These are phyloP conservation scores for Sclerurus mexicanus DNA, from an alignment of 2,113 vertebrate species.

Conservation along the genomic window DNA sequence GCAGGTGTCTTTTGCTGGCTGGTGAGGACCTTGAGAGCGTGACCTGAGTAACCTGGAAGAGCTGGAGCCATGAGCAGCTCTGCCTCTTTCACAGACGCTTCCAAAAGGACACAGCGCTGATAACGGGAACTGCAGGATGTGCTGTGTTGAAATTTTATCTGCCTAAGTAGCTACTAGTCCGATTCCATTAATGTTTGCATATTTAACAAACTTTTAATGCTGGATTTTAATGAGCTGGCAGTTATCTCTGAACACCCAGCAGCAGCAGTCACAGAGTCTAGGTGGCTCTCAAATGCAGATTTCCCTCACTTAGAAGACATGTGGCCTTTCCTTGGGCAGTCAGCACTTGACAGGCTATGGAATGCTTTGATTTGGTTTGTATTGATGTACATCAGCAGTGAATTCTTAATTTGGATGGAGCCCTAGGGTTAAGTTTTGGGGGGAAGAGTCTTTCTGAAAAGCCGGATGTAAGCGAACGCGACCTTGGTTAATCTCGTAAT, in stretches of 20 bases:
- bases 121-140: not conserved
- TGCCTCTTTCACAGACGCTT: not conserved
- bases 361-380: not conserved
- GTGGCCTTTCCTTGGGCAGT: not conserved
- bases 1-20: not conserved
- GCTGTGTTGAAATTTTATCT: not conserved
- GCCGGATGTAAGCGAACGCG: not conserved
- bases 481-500: not conserved
- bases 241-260: slow-evolving; percentile 38
- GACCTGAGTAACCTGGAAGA: not conserved
- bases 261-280: not conserved
- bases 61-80: not conserved
- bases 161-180: slow-evolving; percentile 16
- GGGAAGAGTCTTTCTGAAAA: not conserved
- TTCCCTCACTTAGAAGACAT: not conserved
- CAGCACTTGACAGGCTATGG: not conserved
- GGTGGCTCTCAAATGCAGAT: not conserved
- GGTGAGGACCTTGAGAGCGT: not conserved
- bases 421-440: not conserved
- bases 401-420: not conserved
- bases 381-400: not conserved
- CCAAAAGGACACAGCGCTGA: not conserved
- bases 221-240: slow-evolving; percentile 45
- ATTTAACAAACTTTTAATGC: slow-evolving; percentile 42
- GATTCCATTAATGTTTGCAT: slow-evolving; percentile 42